These are phyloP conservation scores for Idaea straminata DNA, from an alignment of 2,888 invertebrate species.

Conservation along the genomic window DNA sequence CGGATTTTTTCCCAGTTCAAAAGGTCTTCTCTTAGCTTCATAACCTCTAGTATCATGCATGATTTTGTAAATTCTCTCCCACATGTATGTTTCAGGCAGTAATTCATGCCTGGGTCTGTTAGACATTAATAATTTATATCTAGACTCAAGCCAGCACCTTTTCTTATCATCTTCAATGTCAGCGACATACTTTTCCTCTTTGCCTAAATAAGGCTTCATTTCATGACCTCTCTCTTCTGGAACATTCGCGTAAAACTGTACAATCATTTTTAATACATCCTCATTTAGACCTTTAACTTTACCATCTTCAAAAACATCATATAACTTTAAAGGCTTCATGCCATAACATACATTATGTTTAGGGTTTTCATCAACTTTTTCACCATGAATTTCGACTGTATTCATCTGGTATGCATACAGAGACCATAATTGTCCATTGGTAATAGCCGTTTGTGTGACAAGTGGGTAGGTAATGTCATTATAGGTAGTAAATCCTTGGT, in stretches of 20 bases:
- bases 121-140: conserved; percentile 84
- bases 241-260: conserved; percentile 86
- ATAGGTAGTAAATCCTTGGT: conserved; percentile 93
- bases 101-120: conserved; percentile 83
- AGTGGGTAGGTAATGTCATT: conserved; percentile 96
- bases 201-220: conserved; percentile 87
- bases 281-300: conserved; percentile 90
- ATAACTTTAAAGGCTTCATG: conserved; percentile 85
- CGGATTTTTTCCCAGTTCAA: conserved; percentile 82
- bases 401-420: conserved; percentile 96
- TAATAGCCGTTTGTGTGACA: conserved; percentile 91
- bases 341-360: conserved; percentile 91
- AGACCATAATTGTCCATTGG: conserved; percentile 92
- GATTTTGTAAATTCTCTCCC: conserved; percentile 92
- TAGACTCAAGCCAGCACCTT: conserved; percentile 84
- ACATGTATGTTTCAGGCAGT: conserved; percentile 86
- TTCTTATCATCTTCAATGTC: conserved; percentile 85
- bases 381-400: conserved; percentile 85
- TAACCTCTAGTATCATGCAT: conserved; percentile 83
- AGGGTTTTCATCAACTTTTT: conserved; percentile 82
- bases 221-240: conserved; percentile 82
- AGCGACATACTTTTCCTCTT: conserved; percentile 79
- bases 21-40: conserved; percentile 85
- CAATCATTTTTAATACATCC: conserved; percentile 84
- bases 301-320: conserved; percentile 85